phyloP scores from a whole-genome alignment of 1,140 invertebrate species.

The Drosophila aff. region DNA sequence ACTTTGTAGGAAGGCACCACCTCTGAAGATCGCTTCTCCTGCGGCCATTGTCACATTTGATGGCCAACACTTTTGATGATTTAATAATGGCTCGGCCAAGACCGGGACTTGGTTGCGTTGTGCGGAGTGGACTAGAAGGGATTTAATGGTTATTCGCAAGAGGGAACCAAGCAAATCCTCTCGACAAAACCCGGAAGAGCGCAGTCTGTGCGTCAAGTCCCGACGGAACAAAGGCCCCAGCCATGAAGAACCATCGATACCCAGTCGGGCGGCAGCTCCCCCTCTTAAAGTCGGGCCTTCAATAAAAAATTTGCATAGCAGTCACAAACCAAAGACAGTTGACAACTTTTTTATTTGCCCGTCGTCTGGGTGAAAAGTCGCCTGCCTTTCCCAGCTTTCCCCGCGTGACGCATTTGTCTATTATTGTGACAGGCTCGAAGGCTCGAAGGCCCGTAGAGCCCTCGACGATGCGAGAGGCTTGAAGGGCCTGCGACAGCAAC shows the following conservation, averaged over 20 bases:
- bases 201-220: conserved; percentile 4
- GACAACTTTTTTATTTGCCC: conserved; percentile 73
- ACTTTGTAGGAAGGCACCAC: conserved; percentile 42
- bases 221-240: conserved; percentile 9
- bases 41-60: conserved; percentile 74
- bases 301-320: conserved; percentile 62
- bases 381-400: not conserved
- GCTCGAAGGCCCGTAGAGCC: conserved; percentile 21
- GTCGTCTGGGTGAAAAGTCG: conserved; percentile 32
- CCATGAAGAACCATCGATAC: conserved; percentile 19
- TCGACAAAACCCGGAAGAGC: conserved; percentile 13
- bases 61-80: conserved; percentile 79
- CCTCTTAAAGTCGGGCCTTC: conserved; percentile 9
- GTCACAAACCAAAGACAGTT: conserved; percentile 62
- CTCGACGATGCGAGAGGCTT: conserved; percentile 35
- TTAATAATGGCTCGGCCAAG: conserved; percentile 57
- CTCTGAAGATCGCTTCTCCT: not conserved
- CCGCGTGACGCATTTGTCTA: conserved; percentile 57
- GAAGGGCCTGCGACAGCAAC: conserved; percentile 21
- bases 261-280: not conserved
- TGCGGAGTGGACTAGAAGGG: conserved; percentile 1
- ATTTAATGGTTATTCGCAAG: conserved; percentile 31
- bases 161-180: conserved; percentile 3
- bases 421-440: conserved; percentile 65
- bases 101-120: not conserved